These are phyloP conservation scores for cattle (Bos taurus) DNA, from an alignment of 2,113 vertebrate species.

Conservation along the genomic window DNA sequence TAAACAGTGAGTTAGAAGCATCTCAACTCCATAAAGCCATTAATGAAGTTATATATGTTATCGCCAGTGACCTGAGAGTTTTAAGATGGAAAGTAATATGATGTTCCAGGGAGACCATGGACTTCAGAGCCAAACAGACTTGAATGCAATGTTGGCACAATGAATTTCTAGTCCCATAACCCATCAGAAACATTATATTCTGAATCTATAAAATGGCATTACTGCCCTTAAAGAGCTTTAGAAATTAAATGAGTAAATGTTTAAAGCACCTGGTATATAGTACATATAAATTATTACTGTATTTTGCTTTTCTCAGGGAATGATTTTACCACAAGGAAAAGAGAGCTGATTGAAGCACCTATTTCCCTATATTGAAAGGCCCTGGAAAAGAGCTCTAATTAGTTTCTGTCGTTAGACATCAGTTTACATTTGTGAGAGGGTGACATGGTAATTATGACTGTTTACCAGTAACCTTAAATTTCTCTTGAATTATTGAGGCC, in stretches of 20 bases:
- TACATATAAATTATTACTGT: background rate
- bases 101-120: background rate
- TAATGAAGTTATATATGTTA: background rate
- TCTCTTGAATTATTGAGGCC: conserved; percentile 5
- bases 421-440: background rate
- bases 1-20: background rate
- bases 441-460: background rate
- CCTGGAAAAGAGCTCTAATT: background rate
- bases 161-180: background rate
- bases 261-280: background rate
- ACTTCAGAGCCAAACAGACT: background rate
- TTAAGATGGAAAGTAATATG: background rate
- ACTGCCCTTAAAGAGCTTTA: background rate
- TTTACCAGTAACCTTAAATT: background rate
- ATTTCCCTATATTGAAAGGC: background rate
- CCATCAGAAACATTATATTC: background rate
- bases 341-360: background rate
- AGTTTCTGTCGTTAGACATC: conserved; percentile 17
- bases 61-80: background rate
- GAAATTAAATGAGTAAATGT: background rate
- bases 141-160: background rate
- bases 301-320: conserved; percentile 14
- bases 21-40: background rate
- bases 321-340: background rate
- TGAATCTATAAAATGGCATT: background rate